Base-by-base conservation (phyloP, 2,888 invertebrate species). In the Melanostoma scalare region DNA sequence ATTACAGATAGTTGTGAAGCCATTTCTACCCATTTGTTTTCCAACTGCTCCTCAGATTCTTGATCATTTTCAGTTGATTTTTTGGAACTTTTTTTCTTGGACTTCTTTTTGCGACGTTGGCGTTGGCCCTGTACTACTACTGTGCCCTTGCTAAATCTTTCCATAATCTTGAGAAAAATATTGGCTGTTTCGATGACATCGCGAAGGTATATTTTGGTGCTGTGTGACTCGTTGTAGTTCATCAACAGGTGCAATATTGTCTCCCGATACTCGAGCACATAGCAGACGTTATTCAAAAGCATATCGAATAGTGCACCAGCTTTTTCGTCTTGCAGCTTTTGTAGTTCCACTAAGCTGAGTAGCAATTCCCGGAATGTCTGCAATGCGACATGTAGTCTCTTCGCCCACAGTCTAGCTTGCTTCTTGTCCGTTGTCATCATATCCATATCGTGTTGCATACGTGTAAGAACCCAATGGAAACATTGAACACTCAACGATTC, bases 251-350 rank as follows among this genome's bases (percentile, higher is more conserved):
- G 93, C 73, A 97, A 92, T 88, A 97, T 94, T 86, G 97, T 94
- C 91, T 99, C 99, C 85, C 99, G 93, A 91, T 98, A 98, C 91
- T 99, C 99, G 87, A 96, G 93, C 55, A 98, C 95, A 92, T 99
- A 99, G 92, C 99, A 97, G 86, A 97, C 94, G 90, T 96, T 97
- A 91, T 96, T 96, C 91, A 98, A 96, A 86, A 99, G 94, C 87
- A 97, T 95, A 92, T 95, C 95, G 48, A 97, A 95, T 10, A 96
- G 95, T 69, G 96, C 95, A 86, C 93, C 93, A 1, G 98, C 95
- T 33, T 93, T 93, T 44, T 92, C 91, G 89, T 97, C 96, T 2
- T 92, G 89, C 78, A 94, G 94, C 89, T 93, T 94, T 90, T 97
- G 97, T 96, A 99, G 97, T 9, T 93, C 94, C 85, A 94, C 92